These are phyloP conservation scores for Sinelater perroti DNA, from an alignment of 2,888 invertebrate species.

Conservation along the genomic window DNA sequence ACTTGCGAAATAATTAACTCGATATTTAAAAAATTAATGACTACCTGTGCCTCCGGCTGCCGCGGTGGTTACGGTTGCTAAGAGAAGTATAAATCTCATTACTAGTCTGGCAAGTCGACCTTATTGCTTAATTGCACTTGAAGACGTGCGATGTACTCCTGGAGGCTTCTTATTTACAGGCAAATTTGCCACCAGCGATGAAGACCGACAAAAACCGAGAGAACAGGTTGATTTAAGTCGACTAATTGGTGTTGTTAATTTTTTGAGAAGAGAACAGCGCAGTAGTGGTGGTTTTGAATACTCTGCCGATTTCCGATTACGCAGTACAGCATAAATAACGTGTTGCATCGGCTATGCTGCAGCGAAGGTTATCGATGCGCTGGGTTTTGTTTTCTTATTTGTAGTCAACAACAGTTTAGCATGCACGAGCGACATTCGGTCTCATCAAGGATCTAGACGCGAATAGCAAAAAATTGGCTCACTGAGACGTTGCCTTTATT, in stretches of 20 bases:
- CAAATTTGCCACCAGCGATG: conserved; percentile 25
- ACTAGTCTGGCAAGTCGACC: conserved; percentile 5
- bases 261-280: conserved; percentile 1
- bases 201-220: conserved; percentile 48
- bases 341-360: conserved; percentile 7
- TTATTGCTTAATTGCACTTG: conserved; percentile 12
- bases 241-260: not conserved
- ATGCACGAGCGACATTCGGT: not conserved
- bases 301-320: not conserved
- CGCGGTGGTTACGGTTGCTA: conserved; percentile 28
- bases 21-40: conserved; percentile 7
- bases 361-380: conserved; percentile 17
- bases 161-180: conserved; percentile 30
- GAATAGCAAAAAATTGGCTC: conserved; percentile 9
- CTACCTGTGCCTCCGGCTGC: conserved; percentile 43
- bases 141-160: not conserved
- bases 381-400: conserved; percentile 10
- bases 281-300: no score
- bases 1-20: no score
- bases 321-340: conserved; percentile 7
- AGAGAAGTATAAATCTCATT: conserved; percentile 28
- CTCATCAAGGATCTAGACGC: conserved; percentile 19
- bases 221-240: conserved; percentile 13
- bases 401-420: no score
- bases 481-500: conserved; percentile 13